A percentile compares a stretch with the other conserved stretches of the same genome.
Evolutionary conservation across 2,113 vertebrate genomes (phyloP).

Genomic region (Notarius lentiginosus): DNA sequence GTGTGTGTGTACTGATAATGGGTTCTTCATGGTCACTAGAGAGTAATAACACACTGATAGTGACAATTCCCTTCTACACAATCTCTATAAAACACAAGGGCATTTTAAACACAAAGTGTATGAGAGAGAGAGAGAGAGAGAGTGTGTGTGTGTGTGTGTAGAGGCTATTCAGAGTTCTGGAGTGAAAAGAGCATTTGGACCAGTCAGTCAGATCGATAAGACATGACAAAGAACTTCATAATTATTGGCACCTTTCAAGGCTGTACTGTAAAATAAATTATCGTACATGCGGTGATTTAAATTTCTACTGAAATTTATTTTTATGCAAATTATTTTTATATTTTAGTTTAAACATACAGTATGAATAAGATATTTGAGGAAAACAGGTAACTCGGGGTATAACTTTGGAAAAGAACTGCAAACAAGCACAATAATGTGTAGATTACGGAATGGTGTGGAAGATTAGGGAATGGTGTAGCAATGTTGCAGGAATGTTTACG

Average conservation of each 20-base stretch:
- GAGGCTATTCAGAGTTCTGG: slow-evolving; percentile 2
- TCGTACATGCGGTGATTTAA: background rate
- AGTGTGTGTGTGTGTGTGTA: background rate
- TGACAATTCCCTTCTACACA: slow-evolving; percentile 2
- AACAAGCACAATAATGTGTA: no score
- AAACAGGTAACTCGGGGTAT: no score
- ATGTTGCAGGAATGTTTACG: no score
- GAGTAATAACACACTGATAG: slow-evolving; percentile 26
- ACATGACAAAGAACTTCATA: background rate
- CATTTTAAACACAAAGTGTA: background rate
- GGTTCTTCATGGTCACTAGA: slow-evolving; percentile 11
- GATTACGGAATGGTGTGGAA: no score
- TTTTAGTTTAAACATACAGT: background rate
- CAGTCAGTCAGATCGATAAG: background rate
- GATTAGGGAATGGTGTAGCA: no score
- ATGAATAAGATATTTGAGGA: no score
- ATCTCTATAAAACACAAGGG: slow-evolving; percentile 4
- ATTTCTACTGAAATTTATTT: background rate
- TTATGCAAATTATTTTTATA: background rate
- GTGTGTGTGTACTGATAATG: background rate
- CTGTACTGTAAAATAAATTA: background rate
- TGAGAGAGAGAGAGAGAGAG: no score
- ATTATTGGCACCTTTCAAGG: background rate
- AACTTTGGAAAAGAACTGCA: no score
- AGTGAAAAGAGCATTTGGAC: background rate